These are phyloP conservation scores for Centropristis striata DNA, from an alignment of 2,113 vertebrate species.

Conservation along the genomic window DNA sequence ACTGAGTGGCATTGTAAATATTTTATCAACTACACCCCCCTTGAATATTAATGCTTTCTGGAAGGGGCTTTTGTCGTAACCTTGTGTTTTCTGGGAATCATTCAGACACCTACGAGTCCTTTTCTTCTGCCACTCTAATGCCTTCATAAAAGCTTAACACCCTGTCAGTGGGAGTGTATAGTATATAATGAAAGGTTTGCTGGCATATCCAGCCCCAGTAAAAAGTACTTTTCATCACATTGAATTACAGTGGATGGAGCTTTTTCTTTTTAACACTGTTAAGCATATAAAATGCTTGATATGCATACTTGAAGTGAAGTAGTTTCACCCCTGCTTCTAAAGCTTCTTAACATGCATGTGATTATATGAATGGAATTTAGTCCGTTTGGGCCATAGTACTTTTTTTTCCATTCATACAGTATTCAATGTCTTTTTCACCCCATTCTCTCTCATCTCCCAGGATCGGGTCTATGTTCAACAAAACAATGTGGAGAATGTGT, in stretches of 20 bases:
- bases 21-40: not conserved
- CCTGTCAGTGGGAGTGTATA: not conserved
- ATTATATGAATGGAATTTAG: not conserved
- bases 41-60: not conserved
- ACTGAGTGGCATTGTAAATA: not conserved
- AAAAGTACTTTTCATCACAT: not conserved
- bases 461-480: conserved; percentile 96
- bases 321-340: not conserved
- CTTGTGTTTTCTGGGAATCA: not conserved
- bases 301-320: not conserved
- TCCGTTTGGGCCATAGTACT: not conserved
- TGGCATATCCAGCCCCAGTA: not conserved
- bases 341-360: not conserved
- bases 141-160: conserved; percentile 5
- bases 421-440: not conserved
- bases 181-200: not conserved
- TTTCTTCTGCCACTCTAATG: not conserved
- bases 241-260: not conserved
- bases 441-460: conserved; percentile 45
- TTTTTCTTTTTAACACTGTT: not conserved
- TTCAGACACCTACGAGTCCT: not conserved
- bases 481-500: conserved; percentile 98
- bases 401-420: not conserved
- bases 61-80: not conserved
- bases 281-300: not conserved